A percentile compares a stretch with the other conserved stretches of the same genome.
These are phyloP conservation scores for Eidolon helvum DNA, from an alignment of 2,113 vertebrate species.

Conservation along the genomic window DNA sequence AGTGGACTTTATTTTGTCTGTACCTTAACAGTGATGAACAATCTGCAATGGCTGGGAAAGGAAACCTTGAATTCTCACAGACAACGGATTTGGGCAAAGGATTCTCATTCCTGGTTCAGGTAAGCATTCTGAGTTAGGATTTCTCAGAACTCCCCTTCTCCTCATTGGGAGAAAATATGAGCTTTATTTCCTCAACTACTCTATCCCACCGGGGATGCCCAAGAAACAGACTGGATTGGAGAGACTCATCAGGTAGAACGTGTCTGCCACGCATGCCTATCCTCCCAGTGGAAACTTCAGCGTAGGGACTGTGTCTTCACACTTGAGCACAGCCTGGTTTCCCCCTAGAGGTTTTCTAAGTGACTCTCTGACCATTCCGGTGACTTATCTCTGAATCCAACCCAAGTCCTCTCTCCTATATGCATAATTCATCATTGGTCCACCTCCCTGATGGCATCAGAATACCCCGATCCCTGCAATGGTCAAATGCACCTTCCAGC, in stretches of 20 bases:
- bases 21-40: rapidly evolving
- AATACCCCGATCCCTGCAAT: neutral
- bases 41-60: rapidly evolving
- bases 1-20: neutral
- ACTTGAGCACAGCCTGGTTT: neutral
- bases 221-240: neutral
- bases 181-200: neutral
- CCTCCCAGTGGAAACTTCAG: neutral
- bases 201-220: neutral
- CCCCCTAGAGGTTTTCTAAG: neutral
- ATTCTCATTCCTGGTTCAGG: neutral
- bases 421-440: neutral
- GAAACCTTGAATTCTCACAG: neutral
- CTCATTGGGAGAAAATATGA: neutral
- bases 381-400: slow-evolving; percentile 1
- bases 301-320: neutral
- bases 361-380: neutral
- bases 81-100: neutral
- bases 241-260: rapidly evolving
- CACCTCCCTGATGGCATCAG: neutral
- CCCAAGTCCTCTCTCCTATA: neutral
- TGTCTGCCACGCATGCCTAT: too few species aligned
- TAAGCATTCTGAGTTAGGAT: neutral
- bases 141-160: neutral
- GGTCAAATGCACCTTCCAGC: neutral